phyloP scores from a whole-genome alignment of 2,113 vertebrate genomes.

The Lanius ludovicianus region DNA sequence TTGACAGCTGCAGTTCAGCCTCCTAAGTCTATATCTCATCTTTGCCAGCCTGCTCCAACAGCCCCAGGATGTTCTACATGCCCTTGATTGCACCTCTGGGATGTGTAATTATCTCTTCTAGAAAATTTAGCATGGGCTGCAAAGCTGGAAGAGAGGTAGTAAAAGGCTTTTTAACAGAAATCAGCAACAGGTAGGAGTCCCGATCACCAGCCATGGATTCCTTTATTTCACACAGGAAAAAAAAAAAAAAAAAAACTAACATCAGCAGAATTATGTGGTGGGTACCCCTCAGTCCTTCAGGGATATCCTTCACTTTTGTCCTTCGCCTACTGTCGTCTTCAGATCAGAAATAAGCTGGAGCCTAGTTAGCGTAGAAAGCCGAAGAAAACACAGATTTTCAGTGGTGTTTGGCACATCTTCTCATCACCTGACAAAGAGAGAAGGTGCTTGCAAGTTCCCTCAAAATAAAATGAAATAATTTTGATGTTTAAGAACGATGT shows the following conservation, averaged over 20 bases:
- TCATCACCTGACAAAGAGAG: background rate
- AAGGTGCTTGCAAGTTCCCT: background rate
- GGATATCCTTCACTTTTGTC: background rate
- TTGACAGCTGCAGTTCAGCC: background rate
- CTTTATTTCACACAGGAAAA: background rate
- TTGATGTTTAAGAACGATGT: background rate
- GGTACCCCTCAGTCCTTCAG: background rate
- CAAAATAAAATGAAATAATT: background rate
- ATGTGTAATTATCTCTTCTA: rapidly evolving
- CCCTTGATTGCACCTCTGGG: background rate
- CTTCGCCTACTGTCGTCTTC: background rate
- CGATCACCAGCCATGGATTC: background rate
- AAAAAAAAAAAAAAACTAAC: background rate
- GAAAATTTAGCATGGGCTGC: background rate
- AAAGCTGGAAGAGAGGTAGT: background rate
- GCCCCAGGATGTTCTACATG: background rate
- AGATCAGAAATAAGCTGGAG: background rate
- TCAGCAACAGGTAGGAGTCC: background rate
- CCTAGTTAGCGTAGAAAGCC: background rate
- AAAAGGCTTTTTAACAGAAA: background rate
- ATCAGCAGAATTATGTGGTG: background rate
- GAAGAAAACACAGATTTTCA: background rate
- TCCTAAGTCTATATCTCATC: background rate
- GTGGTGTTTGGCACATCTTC: background rate
- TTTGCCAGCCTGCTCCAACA: background rate